These are phyloP conservation scores for Enhydra lutris DNA, from an alignment of 2,113 vertebrate species.

Conservation along the genomic window DNA sequence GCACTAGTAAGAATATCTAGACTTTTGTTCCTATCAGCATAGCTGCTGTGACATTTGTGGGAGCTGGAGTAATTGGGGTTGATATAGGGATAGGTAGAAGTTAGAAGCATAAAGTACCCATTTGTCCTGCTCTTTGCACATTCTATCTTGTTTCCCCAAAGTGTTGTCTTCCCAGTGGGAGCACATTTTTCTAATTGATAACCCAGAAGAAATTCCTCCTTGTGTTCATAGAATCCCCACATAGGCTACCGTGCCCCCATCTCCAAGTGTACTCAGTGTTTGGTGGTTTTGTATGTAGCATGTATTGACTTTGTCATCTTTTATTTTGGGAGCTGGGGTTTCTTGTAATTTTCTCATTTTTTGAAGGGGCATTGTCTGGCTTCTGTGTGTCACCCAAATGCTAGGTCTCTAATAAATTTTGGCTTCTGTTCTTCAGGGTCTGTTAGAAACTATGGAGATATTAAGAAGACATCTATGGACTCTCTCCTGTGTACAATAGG, in stretches of 20 bases:
- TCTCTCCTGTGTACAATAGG: neutral
- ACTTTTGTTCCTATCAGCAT: neutral
- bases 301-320: neutral
- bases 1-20: neutral
- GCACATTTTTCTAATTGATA: neutral
- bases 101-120: neutral
- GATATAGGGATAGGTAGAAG: too few species aligned
- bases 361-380: neutral
- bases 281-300: neutral
- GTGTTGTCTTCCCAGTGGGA: neutral
- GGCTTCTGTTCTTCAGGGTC: neutral
- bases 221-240: neutral
- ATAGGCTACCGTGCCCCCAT: too few species aligned
- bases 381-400: neutral
- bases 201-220: neutral
- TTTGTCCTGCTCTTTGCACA: neutral
- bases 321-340: neutral
- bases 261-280: neutral
- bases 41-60: neutral
- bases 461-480: neutral
- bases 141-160: neutral
- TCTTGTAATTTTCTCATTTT: neutral
- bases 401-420: neutral
- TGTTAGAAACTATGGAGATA: neutral
- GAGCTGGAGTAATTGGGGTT: neutral